Evolutionary conservation across 2,797 vertebrate genomes (phyloP).

Genomic region (Lacerta bilineata): DNA sequence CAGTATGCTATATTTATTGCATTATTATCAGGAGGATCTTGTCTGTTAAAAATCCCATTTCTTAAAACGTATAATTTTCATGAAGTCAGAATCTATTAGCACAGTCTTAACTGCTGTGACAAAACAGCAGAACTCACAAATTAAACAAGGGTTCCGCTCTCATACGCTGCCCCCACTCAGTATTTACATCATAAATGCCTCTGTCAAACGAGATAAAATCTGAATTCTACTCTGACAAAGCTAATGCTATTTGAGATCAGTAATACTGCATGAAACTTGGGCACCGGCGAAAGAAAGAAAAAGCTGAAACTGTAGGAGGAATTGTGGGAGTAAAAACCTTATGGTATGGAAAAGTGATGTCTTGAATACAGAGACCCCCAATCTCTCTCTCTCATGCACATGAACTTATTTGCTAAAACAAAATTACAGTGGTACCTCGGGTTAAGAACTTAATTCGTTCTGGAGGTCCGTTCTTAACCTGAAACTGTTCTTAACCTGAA

Average conservation of each 20-base stretch:
- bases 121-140: conserved; percentile 75
- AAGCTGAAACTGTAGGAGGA: not conserved
- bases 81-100: conserved; percentile 74
- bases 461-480: too few species aligned
- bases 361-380: too few species aligned
- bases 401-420: too few species aligned
- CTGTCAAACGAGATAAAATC: conserved; percentile 74
- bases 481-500: too few species aligned
- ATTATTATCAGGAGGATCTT: conserved; percentile 67
- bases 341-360: too few species aligned
- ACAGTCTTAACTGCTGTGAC: conserved; percentile 65
- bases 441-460: too few species aligned
- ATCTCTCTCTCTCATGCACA: too few species aligned
- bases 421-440: too few species aligned
- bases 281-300: conserved; percentile 53
- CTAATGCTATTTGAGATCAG: conserved; percentile 75
- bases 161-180: conserved; percentile 54
- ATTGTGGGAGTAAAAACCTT: too few species aligned
- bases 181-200: conserved; percentile 68
- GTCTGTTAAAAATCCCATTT: conserved; percentile 70
- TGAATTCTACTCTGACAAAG: conserved; percentile 70
- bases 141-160: conserved; percentile 71
- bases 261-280: conserved; percentile 71
- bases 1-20: conserved; percentile 40
- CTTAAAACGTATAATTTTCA: conserved; percentile 70